These are phyloP conservation scores for Drosophila bipectinata DNA, from an alignment of 1,140 invertebrate species.

Conservation along the genomic window DNA sequence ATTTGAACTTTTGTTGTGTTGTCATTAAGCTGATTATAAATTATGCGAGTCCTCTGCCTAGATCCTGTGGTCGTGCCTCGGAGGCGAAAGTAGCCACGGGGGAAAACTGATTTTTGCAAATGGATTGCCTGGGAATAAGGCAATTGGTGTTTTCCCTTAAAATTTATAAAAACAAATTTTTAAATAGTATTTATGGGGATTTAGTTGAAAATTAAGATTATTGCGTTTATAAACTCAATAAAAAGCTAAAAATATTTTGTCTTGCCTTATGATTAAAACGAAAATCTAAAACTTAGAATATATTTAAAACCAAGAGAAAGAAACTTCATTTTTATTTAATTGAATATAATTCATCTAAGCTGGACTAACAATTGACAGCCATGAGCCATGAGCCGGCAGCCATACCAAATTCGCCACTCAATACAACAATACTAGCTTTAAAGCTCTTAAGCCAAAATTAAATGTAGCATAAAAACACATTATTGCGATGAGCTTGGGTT, in stretches of 20 bases:
- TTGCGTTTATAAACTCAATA: too few species aligned
- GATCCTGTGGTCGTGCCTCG: conserved; percentile 10
- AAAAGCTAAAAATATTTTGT: too few species aligned
- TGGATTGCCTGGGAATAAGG: neutral
- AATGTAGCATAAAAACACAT: conserved; percentile 84
- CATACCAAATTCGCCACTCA: conserved; percentile 45
- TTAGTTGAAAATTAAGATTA: too few species aligned
- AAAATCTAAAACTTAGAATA: too few species aligned
- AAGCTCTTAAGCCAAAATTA: conserved; percentile 84
- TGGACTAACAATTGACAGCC: conserved; percentile 2
- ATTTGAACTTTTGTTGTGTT: conserved; percentile 62
- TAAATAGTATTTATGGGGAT: neutral
- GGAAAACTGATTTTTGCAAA: conserved; percentile 20
- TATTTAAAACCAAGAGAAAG: too few species aligned
- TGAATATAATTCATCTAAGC: neutral
- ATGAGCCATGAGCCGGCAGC: conserved; percentile 7
- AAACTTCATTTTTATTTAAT: neutral
- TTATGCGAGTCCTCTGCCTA: conserved; percentile 49
- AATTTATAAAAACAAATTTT: neutral
- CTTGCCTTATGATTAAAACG: too few species aligned
- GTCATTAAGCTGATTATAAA: conserved; percentile 83
- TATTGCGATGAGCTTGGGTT: conserved; percentile 57
- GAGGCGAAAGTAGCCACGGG: conserved; percentile 14
- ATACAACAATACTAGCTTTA: conserved; percentile 81
- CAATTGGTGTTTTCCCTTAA: neutral